Evolutionary conservation across 2,888 invertebrate species (phyloP), one percentile per base, ranked within the genome.

Genomic region (Stenchaetothrips biformis): DNA sequence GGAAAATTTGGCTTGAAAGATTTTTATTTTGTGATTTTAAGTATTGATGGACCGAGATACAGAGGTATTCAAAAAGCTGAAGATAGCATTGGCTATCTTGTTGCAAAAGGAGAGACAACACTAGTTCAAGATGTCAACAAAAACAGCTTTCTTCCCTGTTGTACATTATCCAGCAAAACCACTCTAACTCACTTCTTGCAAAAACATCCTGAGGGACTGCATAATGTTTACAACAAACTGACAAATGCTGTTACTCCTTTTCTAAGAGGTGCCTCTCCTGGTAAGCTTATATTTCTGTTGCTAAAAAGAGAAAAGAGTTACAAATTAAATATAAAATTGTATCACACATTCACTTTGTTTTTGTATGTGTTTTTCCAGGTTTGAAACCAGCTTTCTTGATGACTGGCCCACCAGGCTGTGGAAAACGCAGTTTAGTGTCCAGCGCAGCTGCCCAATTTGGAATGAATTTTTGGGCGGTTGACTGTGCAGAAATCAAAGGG

Each of bases 401-500:
- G 13, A 90, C 91, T 83, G 95, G 94, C 0, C 87, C 90, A 9
- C 88, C 89, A 67, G 95, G 95, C 3, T 89, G 91, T 81, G 95
- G 94, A 0, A 92, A 93, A 86, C 90, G 90, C 80, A 87, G 83
- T 77, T 82, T 88, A 11, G 90, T 89, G 48, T 84, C 85, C 82
- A 83, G 84, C 82, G 80, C 87, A 83, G 85, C 89, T 4, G 87
- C 88, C 83, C 88, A 88, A 83, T 85, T 90, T 85, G 95, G 95
- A 78, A 86, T 96, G 84, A 92, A 94, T 87, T 89, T 92, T 79
- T 89, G 91, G 82, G 89, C 89, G 82, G 89, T 93, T 37, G 93
- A 94, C 86, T 94, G 93, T 86, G 91, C 92, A 82, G 92, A 93
- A 81, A 87, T 97, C 74, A 91, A 92, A 81, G 93, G 94, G 37